These are phyloP conservation scores for Myiozetetes cayanensis DNA, from an alignment of 2,113 vertebrate genomes.

Conservation along the genomic window DNA sequence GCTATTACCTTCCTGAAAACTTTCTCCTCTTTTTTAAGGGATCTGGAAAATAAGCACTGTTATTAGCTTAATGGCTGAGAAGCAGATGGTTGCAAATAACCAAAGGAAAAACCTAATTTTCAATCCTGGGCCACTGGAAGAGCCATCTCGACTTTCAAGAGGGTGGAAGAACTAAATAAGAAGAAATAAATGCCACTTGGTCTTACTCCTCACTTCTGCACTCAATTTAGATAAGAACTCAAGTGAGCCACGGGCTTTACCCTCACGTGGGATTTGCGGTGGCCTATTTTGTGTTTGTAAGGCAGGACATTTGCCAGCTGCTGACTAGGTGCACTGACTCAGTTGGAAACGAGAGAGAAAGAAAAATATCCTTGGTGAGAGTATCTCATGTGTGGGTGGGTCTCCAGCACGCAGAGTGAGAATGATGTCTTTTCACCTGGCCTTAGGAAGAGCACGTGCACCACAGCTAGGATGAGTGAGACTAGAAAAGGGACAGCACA, in stretches of 20 bases:
- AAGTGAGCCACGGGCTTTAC: not conserved
- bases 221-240: not conserved
- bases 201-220: not conserved
- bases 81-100: not conserved
- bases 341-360: slow-evolving; percentile 7
- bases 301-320: not conserved
- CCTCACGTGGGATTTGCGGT: not conserved
- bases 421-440: not conserved
- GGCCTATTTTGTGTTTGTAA: not conserved
- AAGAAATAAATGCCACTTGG: not conserved
- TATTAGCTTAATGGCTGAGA: not conserved
- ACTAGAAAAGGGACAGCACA: not conserved
- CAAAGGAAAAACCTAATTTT: not conserved
- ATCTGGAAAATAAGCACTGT: not conserved
- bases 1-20: not conserved
- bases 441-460: not conserved
- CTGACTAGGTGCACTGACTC: slow-evolving; percentile 20
- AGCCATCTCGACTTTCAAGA: not conserved
- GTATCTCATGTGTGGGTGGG: not conserved
- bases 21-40: not conserved
- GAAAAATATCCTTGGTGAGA: not conserved
- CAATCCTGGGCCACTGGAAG: not conserved
- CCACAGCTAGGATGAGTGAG: not conserved
- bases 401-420: not conserved
- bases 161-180: not conserved